Conservation (phyloP, 92 coral and sea anemone species). For the Epizoanthus rinbou region DNA sequence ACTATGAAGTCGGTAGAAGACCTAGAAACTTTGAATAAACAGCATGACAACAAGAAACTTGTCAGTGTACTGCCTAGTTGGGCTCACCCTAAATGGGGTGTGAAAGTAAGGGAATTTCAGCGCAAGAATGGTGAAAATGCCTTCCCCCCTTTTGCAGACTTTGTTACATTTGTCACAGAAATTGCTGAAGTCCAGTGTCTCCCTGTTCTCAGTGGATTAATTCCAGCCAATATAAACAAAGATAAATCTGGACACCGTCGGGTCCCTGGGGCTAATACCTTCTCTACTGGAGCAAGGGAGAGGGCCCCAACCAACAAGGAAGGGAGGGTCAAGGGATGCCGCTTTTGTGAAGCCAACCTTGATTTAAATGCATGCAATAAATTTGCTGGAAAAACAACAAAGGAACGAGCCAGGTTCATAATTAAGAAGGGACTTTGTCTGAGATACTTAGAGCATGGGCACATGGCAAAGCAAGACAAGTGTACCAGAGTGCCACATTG, state of each 20-base stretch:
- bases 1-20: slow-evolving; percentile 64
- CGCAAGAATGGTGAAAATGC: slow-evolving; percentile 47
- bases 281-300: neutral
- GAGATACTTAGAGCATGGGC: slow-evolving; percentile 51
- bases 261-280: too few species aligned
- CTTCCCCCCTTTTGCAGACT: slow-evolving; percentile 60
- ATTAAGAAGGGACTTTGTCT: slow-evolving; percentile 61
- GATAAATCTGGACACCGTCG: slow-evolving; percentile 11
- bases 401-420: slow-evolving; percentile 39
- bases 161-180: slow-evolving; percentile 55
- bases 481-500: slow-evolving; percentile 47
- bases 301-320: neutral
- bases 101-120: slow-evolving; percentile 54
- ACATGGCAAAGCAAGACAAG: slow-evolving; percentile 55
- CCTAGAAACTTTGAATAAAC: slow-evolving; percentile 51
- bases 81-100: slow-evolving; percentile 68
- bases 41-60: slow-evolving; percentile 58
- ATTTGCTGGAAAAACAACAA: slow-evolving; percentile 35
- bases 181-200: slow-evolving; percentile 59
- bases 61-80: slow-evolving; percentile 56
- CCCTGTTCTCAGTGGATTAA: slow-evolving; percentile 57
- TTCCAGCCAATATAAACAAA: slow-evolving; percentile 7
- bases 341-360: slow-evolving; percentile 43
- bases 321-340: slow-evolving; percentile 36
- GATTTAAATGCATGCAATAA: slow-evolving; percentile 46